Percentiles rank a stretch among this genome's conserved stretches.
Conservation (phyloP, 1,140 invertebrate genomes). For the Apis mellifera region Amel_HAv3.1 CM009931.2:22928501-22929000, state of each 20-base stretch:
- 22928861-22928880: constrained; percentile 52
- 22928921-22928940: too few relatives aligned
- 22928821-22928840: constrained; percentile 58
- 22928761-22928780: constrained; percentile 45
- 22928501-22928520: background rate
- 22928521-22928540: background rate
- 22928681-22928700: constrained; percentile 8
- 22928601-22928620: constrained; percentile 26
- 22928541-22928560: background rate
- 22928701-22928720: background rate
- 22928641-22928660: constrained; percentile 13
- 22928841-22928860: constrained; percentile 63
- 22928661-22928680: background rate
- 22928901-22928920: constrained; percentile 13
- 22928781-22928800: constrained; percentile 69
- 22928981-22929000: too few relatives aligned
- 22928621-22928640: constrained; percentile 28
- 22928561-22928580: background rate
- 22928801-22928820: constrained; percentile 53
- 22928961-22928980: too few relatives aligned
- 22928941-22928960: too few relatives aligned
- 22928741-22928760: constrained; percentile 38
- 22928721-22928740: constrained; percentile 54
- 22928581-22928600: background rate
- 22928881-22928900: background rate